Evolutionary conservation across 2,888 invertebrate species (phyloP), one percentile per base, ranked within the genome.

Genomic region (Scaptomyza reducta): DNA sequence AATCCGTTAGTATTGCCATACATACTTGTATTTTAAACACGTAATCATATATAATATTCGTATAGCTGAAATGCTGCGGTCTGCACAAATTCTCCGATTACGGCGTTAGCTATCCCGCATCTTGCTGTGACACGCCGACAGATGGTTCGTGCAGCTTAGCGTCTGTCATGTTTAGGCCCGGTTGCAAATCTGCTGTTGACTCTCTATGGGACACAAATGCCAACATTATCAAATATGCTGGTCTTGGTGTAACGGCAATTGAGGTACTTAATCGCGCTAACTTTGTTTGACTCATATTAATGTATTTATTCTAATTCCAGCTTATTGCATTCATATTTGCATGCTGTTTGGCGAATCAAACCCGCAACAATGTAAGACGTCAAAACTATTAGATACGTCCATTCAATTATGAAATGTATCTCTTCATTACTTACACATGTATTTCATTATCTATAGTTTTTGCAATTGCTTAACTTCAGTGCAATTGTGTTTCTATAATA

Each of bases 261-360:
- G 96, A 96, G 94, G 95, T 96, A 38, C 38, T 83, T 5, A 10
- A 40, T 1, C 3, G 38, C 14, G 14, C 14, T 40, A 16, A 2
- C 9, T 16, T 6, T 3, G 3, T 38, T 13, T 25, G 10, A 4
- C 10, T 22, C 9, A 14, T 3, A 13, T 35, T n/a, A 22, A n/a
- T 2, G 9, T 22, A 44, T n/a, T 27, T 16, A 38, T 16, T 38
- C 5, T 16, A 33, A 4, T 46, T 45, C 1, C 45, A 96, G 95
- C 92, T 96, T 79, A 91, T 95, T 77, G 96, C 95, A 56, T 96
- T 97, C 66, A 93, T 97, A 87, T 96, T 97, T 92, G 96, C 96
- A 51, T 95, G 97, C 91, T 97, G 97, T 90, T 93, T 98, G 91
- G 96, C 96, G 72, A 96, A 96, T 91, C 96, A 96, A 90, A 96